These are phyloP conservation scores for Bettongia penicillata DNA, from an alignment of 2,113 vertebrate genomes.

Conservation along the genomic window DNA sequence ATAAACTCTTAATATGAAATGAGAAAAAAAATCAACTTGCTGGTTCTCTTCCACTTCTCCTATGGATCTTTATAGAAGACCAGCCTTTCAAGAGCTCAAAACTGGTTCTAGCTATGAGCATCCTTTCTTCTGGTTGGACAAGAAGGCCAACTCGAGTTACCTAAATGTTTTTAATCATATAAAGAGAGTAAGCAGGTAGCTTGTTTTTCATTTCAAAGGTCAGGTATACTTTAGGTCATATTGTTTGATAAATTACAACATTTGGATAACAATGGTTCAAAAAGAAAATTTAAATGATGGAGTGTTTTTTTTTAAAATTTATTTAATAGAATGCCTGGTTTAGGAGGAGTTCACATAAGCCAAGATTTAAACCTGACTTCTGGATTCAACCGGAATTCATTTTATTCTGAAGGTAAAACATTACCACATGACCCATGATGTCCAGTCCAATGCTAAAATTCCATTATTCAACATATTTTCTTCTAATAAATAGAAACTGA, in stretches of 20 bases:
- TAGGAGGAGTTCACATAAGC: conserved; percentile 66
- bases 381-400: conserved; percentile 61
- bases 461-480: conserved; percentile 13
- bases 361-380: conserved; percentile 62
- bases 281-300: conserved; percentile 59
- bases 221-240: conserved; percentile 16
- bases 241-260: conserved; percentile 16
- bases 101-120: background rate
- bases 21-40: background rate
- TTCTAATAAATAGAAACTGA: conserved; percentile 18
- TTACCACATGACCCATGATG: background rate
- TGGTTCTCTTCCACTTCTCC: background rate
- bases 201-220: conserved; percentile 53
- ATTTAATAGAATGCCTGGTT: conserved; percentile 61
- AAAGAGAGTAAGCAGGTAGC: background rate
- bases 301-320: conserved; percentile 21
- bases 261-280: conserved; percentile 69
- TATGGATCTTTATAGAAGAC: background rate
- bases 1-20: background rate
- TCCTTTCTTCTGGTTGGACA: background rate
- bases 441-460: background rate
- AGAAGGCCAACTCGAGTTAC: background rate
- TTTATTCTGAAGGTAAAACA: conserved; percentile 79
- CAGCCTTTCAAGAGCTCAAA: background rate
- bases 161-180: background rate